phyloP scores from a whole-genome alignment of 2,113 vertebrate species.

The Elaphurus davidianus region DNA sequence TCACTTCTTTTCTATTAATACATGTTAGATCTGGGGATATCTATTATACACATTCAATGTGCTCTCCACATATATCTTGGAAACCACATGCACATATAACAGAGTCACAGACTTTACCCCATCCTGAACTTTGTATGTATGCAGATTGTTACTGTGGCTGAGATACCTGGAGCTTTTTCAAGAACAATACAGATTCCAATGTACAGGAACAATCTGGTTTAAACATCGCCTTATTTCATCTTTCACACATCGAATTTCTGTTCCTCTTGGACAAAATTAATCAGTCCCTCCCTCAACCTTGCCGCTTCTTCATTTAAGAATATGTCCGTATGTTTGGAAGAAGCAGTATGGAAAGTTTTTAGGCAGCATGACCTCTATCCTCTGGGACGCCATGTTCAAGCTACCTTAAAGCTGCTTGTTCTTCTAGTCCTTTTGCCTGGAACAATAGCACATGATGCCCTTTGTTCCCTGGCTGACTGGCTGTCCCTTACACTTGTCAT shows the following conservation, averaged over 20 bases:
- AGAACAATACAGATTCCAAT: background rate
- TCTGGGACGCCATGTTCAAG: background rate
- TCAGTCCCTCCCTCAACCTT: background rate
- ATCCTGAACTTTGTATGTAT: background rate
- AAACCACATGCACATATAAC: background rate
- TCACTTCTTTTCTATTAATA: background rate
- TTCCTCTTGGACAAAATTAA: background rate
- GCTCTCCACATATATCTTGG: background rate
- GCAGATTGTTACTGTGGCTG: background rate
- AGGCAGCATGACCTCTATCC: background rate
- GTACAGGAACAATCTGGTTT: background rate
- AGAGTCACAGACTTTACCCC: background rate
- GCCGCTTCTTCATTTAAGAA: background rate
- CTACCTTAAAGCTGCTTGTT: background rate
- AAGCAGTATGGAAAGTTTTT: background rate
- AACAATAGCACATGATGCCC: background rate
- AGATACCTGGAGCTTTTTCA: background rate
- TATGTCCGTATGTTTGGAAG: background rate
- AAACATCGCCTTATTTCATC: background rate
- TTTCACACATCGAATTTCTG: background rate
- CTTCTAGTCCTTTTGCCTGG: background rate
- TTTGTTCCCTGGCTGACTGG: background rate
- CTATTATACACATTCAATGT: background rate
- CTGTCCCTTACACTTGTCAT: background rate
- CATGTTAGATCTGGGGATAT: background rate